These are phyloP conservation scores for Dermochelys coriacea DNA, from an alignment of 2,797 vertebrate genomes.

Conservation along the genomic window DNA sequence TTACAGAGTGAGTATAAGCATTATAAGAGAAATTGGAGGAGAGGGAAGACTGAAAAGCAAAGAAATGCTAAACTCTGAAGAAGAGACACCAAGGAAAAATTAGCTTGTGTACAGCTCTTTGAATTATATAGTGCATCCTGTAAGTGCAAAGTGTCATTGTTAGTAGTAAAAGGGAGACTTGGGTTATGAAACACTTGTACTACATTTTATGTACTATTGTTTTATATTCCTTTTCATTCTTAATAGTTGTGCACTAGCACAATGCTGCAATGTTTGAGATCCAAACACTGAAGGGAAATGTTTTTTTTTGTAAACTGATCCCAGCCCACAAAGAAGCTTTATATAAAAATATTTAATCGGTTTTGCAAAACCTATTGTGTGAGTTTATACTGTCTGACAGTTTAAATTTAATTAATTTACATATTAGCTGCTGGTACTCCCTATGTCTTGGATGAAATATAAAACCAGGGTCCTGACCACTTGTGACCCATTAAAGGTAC, in stretches of 20 bases:
- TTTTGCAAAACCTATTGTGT: not conserved
- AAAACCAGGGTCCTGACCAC: not conserved
- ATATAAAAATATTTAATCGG: not conserved
- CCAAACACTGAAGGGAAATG: not conserved
- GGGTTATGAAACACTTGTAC: not conserved
- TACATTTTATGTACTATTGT: not conserved
- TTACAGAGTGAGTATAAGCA: constrained; percentile 4
- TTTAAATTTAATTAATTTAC: not conserved
- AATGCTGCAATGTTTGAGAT: not conserved
- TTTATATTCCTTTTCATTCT: not conserved
- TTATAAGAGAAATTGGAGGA: not conserved
- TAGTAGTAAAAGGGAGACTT: not conserved
- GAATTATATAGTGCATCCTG: not conserved
- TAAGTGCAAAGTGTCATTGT: not conserved
- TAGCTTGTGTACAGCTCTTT: not conserved
- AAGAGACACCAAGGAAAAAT: not conserved
- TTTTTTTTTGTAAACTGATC: not conserved
- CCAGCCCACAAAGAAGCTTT: not conserved
- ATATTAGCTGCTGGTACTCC: not conserved
- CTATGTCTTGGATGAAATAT: not conserved
- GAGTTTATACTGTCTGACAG: not conserved
- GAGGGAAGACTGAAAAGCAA: not conserved
- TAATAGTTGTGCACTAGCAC: not conserved
- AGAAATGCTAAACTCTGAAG: not conserved
- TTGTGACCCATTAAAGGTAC: not conserved